These are phyloP conservation scores for Drosophila setifemur DNA, from an alignment of 1,140 invertebrate species.

Conservation along the genomic window DNA sequence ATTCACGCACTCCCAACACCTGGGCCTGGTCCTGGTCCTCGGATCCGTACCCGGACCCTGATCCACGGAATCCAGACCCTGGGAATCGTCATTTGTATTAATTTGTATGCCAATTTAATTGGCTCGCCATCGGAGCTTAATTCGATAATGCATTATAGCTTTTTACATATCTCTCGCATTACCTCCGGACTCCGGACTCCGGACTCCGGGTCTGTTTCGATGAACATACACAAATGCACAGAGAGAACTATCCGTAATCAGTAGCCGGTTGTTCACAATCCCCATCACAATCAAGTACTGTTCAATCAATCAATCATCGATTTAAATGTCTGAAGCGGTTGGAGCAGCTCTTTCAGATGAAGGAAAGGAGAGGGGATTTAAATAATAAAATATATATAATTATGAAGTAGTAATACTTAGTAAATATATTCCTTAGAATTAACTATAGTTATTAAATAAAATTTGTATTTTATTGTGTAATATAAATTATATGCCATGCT, in stretches of 20 bases:
- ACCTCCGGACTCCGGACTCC: slow-evolving; percentile 11
- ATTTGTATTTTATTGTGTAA: too few relatives aligned
- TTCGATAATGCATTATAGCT: slow-evolving; percentile 70
- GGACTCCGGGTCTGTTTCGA: slow-evolving; percentile 1
- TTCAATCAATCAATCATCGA: slow-evolving; percentile 25
- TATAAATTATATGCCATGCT: too few relatives aligned
- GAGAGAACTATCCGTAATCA: neutral
- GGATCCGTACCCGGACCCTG: too few relatives aligned
- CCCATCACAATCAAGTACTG: slow-evolving; percentile 2
- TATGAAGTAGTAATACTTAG: too few relatives aligned
- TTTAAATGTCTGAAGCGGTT: slow-evolving; percentile 4
- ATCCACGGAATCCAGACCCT: slow-evolving; percentile 11
- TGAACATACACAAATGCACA: slow-evolving; percentile 44
- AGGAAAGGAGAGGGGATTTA: too few relatives aligned
- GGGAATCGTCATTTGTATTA: slow-evolving; percentile 71
- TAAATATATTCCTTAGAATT: too few relatives aligned
- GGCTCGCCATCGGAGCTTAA: slow-evolving; percentile 70
- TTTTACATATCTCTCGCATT: slow-evolving; percentile 54
- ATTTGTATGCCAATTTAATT: slow-evolving; percentile 77
- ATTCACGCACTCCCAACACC: slow-evolving; percentile 64
- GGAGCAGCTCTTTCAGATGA: slow-evolving; percentile 1
- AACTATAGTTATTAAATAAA: too few relatives aligned
- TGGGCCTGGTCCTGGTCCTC: too few relatives aligned
- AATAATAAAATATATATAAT: too few relatives aligned
- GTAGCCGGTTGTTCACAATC: too few relatives aligned